Percentiles rank a stretch among this genome's conserved stretches.
Evolutionary conservation across 2,888 invertebrate species (phyloP).

Genomic region (Caenorhabditis imperialis): DNA sequence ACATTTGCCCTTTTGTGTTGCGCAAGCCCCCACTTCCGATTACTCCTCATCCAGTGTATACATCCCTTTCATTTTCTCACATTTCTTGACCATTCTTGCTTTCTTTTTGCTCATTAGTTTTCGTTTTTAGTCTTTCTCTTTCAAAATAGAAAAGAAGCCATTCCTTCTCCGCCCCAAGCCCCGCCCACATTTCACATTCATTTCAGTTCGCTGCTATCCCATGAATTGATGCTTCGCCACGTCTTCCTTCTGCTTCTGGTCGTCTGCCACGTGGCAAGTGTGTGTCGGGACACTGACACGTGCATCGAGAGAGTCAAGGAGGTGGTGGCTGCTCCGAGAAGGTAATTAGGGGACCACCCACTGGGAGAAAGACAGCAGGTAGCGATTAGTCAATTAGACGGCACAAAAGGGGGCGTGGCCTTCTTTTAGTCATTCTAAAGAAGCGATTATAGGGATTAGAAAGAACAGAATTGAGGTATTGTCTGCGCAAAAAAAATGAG

Average conservation of each 20-base stretch:
- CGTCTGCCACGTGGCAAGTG: constrained; percentile 8
- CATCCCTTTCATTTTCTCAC: constrained; percentile 21
- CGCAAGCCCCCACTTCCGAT: constrained; percentile 10
- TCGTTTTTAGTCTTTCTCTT: neutral
- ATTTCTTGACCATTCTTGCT: constrained; percentile 9
- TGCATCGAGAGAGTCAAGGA: constrained; percentile 62
- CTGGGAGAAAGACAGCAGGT: constrained; percentile 25
- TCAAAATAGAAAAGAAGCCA: neutral
- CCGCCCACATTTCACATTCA: neutral
- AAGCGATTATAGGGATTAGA: too few species aligned
- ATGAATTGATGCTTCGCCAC: constrained; percentile 12
- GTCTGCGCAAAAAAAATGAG: too few species aligned
- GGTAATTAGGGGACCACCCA: constrained; percentile 15
- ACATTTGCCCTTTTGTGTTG: constrained; percentile 39
- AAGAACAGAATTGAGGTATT: too few species aligned
- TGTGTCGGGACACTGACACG: constrained; percentile 60
- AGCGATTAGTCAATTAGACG: constrained; percentile 30
- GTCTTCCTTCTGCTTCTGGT: constrained; percentile 9
- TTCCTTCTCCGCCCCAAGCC: neutral
- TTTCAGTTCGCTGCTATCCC: constrained; percentile 7
- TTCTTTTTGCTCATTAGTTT: constrained; percentile 29
- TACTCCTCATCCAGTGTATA: constrained; percentile 21
- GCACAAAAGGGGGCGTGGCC: too few species aligned
- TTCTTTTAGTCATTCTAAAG: too few species aligned
- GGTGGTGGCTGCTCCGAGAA: constrained; percentile 61